phyloP scores from a whole-genome alignment of 30 jellyfish, hydroid and myxozoan species.

The Cassiopea xamachana region DNA sequence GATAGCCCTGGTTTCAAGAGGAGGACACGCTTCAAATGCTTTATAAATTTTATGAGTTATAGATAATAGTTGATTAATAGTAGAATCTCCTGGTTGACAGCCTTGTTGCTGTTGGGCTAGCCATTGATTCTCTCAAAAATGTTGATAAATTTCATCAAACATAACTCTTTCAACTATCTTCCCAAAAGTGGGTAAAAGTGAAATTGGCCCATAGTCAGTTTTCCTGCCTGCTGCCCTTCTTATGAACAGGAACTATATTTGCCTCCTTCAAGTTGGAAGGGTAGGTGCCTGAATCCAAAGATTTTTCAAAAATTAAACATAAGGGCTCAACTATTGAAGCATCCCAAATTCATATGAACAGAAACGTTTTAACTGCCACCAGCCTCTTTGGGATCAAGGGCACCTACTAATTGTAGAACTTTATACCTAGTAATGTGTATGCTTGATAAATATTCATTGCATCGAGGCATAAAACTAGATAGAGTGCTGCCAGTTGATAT shows the following conservation, averaged over 20 bases:
- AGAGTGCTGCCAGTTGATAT: conserved; percentile 34
- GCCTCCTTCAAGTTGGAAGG: conserved; percentile 63
- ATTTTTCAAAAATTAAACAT: conserved; percentile 14
- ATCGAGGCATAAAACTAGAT: conserved; percentile 9
- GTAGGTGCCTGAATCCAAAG: conserved; percentile 24
- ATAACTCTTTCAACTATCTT: conserved; percentile 54
- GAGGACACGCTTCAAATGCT: conserved; percentile 42
- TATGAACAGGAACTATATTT: conserved; percentile 60
- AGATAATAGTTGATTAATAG: conserved; percentile 32
- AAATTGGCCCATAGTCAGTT: conserved; percentile 17
- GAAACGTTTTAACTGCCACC: conserved; percentile 65
- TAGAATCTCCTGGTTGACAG: conserved; percentile 55
- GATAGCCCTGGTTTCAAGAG: conserved; percentile 38
- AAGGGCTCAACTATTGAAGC: conserved; percentile 49
- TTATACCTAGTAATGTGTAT: conserved; percentile 23
- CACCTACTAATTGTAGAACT: conserved; percentile 24
- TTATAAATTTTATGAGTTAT: conserved; percentile 48
- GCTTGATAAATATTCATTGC: conserved; percentile 9
- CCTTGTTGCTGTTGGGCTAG: conserved; percentile 50
- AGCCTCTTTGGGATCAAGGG: conserved; percentile 54
- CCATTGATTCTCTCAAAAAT: conserved; percentile 41
- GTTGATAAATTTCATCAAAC: conserved; percentile 24
- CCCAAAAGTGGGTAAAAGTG: conserved; percentile 42
- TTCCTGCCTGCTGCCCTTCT: conserved; percentile 54
- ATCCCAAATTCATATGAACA: conserved; percentile 57